phyloP scores from a whole-genome alignment of 2,888 invertebrate species.

The Dasysyrphus albostriatus region DNA sequence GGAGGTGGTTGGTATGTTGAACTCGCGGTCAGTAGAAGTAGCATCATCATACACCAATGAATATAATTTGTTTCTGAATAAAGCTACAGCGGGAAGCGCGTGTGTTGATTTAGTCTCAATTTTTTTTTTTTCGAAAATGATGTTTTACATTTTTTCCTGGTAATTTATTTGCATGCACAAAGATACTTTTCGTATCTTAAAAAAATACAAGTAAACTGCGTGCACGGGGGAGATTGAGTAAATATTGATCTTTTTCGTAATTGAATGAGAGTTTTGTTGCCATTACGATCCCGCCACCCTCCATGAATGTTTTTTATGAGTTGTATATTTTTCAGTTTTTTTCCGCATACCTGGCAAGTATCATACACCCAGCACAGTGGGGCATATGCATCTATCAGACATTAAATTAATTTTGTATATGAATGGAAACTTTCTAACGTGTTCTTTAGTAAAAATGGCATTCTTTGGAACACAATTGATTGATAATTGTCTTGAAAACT shows the following conservation, averaged over 20 bases:
- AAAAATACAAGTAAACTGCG: conserved; percentile 10
- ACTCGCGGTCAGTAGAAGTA: conserved; percentile 46
- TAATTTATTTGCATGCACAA: conserved; percentile 66
- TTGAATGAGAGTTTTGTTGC: conserved; percentile 57
- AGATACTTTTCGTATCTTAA: conserved; percentile 28
- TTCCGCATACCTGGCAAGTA: conserved; percentile 52
- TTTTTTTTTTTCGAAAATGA: conserved; percentile 31
- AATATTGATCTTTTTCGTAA: conserved; percentile 70
- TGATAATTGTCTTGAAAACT: no score
- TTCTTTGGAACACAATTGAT: no score
- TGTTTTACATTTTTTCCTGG: conserved; percentile 47
- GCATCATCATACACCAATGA: conserved; percentile 8
- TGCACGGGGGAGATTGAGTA: conserved; percentile 24
- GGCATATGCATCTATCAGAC: neutral
- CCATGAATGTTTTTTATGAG: conserved; percentile 14
- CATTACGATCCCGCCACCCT: neutral
- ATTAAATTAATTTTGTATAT: neutral
- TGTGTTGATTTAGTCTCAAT: conserved; percentile 61
- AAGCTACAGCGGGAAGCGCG: neutral
- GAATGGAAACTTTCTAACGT: no score
- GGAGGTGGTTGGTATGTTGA: conserved; percentile 69
- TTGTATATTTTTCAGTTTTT: conserved; percentile 6
- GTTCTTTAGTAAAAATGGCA: no score
- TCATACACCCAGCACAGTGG: neutral
- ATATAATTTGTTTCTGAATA: conserved; percentile 2